phyloP scores from a whole-genome alignment of 2,113 vertebrate species.

The Aldabrachelys gigantea region DNA sequence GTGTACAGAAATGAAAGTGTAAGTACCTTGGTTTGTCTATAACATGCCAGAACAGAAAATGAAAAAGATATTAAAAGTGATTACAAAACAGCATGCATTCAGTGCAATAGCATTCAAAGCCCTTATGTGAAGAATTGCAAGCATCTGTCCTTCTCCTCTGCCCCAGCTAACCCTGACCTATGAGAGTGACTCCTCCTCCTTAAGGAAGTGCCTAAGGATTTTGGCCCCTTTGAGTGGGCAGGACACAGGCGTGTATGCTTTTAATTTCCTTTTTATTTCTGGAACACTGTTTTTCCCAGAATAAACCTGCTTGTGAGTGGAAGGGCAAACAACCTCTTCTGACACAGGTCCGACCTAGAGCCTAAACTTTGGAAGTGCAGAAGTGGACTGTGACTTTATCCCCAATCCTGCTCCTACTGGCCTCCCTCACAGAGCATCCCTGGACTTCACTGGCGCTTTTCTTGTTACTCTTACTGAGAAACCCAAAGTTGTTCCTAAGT shows the following conservation, averaged over 20 bases:
- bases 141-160: not conserved
- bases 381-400: too few species aligned
- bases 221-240: too few species aligned
- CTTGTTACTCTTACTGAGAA: not conserved
- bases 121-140: not conserved
- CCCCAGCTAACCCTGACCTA: not conserved
- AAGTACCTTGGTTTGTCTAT: slow-evolving; percentile 63
- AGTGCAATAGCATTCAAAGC: not conserved
- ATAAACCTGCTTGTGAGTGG: too few species aligned
- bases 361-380: too few species aligned
- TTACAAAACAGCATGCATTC: not conserved
- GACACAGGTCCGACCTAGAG: too few species aligned
- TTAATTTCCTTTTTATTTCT: too few species aligned
- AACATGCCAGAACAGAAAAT: not conserved
- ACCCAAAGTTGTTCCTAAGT: not conserved
- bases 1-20: slow-evolving; percentile 94
- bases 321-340: too few species aligned
- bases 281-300: too few species aligned
- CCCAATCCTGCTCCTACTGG: too few species aligned
- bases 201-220: not conserved
- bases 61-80: not conserved
- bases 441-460: too few species aligned
- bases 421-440: too few species aligned
- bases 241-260: too few species aligned
- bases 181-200: not conserved